phyloP scores from a whole-genome alignment of 2,113 vertebrate species.

The Strix uralensis region DNA sequence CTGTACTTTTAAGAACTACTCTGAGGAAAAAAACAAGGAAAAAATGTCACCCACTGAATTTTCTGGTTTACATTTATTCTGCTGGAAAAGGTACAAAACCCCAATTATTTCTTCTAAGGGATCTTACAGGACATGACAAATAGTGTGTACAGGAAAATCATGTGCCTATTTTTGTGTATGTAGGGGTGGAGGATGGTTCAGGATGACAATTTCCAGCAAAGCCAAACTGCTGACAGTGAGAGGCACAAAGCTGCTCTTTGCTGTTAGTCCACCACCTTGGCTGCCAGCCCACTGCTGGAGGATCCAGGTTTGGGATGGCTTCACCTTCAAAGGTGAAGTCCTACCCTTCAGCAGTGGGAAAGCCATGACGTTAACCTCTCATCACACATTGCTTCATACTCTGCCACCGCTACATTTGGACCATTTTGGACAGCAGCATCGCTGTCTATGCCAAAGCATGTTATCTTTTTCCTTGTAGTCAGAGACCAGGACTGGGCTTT shows the following conservation, averaged over 20 bases:
- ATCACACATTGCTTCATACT: fast-evolving
- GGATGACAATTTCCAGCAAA: not conserved
- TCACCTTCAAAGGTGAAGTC: not conserved
- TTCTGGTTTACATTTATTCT: not conserved
- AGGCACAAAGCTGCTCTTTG: not conserved
- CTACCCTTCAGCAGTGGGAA: fast-evolving
- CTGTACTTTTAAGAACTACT: not conserved
- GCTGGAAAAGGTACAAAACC: not conserved
- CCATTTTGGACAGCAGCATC: not conserved
- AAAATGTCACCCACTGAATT: not conserved
- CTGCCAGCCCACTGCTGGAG: not conserved
- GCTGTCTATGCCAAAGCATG: not conserved
- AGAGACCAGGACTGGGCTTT: not conserved
- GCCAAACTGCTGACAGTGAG: not conserved
- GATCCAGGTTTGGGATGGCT: not conserved
- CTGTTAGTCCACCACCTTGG: too few relatives aligned
- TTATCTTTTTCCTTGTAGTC: not conserved
- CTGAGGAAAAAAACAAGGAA: not conserved
- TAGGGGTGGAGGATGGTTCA: not conserved
- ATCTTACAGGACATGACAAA: not conserved
- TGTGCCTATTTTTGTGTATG: not conserved
- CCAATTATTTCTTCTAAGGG: not conserved
- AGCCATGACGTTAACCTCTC: not conserved
- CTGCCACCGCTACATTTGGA: too few relatives aligned
- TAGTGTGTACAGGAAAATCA: not conserved